Evolutionary conservation across 1,140 invertebrate genomes (phyloP), one percentile per base, ranked within the genome.

Genomic region (Penaeus chinensis): DNA sequence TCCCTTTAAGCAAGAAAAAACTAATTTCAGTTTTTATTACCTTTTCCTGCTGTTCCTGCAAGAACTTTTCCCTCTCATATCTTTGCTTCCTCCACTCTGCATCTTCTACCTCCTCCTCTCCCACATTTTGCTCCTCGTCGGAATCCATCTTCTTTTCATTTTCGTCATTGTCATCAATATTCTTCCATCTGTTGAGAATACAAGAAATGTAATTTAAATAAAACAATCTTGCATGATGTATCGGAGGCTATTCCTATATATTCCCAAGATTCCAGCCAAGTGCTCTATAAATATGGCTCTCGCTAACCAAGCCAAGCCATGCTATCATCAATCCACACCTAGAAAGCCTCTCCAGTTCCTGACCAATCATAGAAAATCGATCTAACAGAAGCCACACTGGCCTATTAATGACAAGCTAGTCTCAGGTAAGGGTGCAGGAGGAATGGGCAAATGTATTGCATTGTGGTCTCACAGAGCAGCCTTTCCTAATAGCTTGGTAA

Each of bases 1-100:
- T 13, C 16, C 54, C 16, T 13, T 2, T 54, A 16, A 54, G 10
- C 16, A 54, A 10, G 11, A 47, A 54, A 54, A 54, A 54, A 16
- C 10, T 13, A 16, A 54, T 54, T 54, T 2, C 8, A 54, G 37
- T 8, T n/a, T 16, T n/a, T 24, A 32, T 13, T 77, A 90, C 89
- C 79, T 81, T 85, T 78, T 69, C 76, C 54, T 24, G 71, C 32
- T 86, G 87, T 37, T 90, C 79, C 47, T 89, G 66, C 20, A 90
- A 37, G 54, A 89, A 90, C 42, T 89, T 88, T 63, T 90, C 89
- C 22, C 89, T 27, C 42, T 90, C 89, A 78, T 81, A 65, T 66
- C 85, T 84, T 42, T 90, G 78, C 54, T 89, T 87, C 18, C 88
- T 84, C 89, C 89, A 90, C 37, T 89, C 77, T 37, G 77, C 83